A percentile compares a stretch with the other conserved stretches of the same genome.
phyloP scores from a whole-genome alignment of 2,797 vertebrate species.

The Luscinia luscinia region DNA sequence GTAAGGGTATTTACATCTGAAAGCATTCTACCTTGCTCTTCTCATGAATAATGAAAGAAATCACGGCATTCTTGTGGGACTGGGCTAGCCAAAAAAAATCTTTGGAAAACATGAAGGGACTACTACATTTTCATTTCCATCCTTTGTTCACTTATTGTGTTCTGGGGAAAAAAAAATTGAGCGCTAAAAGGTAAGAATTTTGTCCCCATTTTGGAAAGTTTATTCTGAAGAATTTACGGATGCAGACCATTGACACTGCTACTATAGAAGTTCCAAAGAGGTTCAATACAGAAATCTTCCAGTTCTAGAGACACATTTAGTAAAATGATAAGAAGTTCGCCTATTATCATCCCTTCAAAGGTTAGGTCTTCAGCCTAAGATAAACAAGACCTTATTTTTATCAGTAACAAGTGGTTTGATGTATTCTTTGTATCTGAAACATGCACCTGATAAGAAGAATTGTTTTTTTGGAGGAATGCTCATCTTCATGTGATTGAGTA shows the following conservation, averaged over 20 bases:
- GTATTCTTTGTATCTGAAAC: neutral
- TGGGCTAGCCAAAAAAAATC: conserved; percentile 7
- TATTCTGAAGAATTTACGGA: neutral
- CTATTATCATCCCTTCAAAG: neutral
- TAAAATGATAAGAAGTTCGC: neutral
- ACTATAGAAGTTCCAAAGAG: neutral
- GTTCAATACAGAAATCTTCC: neutral
- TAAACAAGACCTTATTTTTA: neutral
- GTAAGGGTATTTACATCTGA: conserved; percentile 57
- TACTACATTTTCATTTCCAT: neutral
- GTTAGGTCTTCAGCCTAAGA: neutral
- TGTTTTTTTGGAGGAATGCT: neutral
- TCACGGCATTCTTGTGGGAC: neutral
- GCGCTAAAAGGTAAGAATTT: neutral
- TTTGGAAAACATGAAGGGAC: neutral
- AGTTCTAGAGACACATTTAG: neutral
- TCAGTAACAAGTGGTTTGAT: neutral
- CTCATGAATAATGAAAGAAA: conserved; percentile 52
- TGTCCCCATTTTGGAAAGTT: neutral
- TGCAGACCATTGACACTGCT: neutral
- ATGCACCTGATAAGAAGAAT: neutral
- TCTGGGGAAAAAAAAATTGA: neutral
- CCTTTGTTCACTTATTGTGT: neutral
- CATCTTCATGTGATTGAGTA: neutral
- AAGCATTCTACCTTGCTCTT: conserved; percentile 41